Conservation (phyloP, 1,140 invertebrate genomes). For the Whitmania pigra region DNA sequence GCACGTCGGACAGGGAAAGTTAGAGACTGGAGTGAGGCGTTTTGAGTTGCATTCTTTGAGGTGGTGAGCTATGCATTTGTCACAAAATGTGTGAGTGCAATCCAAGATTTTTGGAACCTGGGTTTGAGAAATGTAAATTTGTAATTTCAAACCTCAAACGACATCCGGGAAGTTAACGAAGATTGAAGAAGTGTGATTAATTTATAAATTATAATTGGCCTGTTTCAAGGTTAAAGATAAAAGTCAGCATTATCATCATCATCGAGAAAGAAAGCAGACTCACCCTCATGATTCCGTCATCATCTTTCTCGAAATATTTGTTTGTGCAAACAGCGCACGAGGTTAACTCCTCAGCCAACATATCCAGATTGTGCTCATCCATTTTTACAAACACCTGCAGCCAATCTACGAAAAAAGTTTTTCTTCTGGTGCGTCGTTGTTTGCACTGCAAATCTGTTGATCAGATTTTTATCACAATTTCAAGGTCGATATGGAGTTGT, state of each 20-base stretch:
- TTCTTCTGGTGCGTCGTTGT: no score
- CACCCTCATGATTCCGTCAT: neutral
- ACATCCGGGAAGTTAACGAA: neutral
- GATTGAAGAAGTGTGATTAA: no score
- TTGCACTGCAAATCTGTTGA: no score
- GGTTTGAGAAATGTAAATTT: neutral
- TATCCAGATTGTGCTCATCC: neutral
- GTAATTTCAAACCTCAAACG: neutral
- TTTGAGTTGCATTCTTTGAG: neutral
- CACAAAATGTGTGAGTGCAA: conserved; percentile 16
- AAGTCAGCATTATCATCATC: neutral
- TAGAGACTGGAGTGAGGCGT: neutral
- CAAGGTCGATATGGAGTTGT: no score
- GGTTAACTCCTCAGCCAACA: neutral
- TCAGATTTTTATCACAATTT: no score
- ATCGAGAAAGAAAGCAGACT: neutral
- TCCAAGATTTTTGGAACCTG: conserved; percentile 13
- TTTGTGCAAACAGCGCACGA: conserved; percentile 4
- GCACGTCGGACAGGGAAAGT: conserved; percentile 17
- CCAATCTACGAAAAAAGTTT: neutral
- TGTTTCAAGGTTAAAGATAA: no score
- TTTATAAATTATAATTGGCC: no score
- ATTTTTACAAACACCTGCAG: neutral
- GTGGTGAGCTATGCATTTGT: neutral
- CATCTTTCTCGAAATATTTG: conserved; percentile 1